Conservation (phyloP, 2,888 invertebrate genomes). For the Magallana nippona region DNA sequence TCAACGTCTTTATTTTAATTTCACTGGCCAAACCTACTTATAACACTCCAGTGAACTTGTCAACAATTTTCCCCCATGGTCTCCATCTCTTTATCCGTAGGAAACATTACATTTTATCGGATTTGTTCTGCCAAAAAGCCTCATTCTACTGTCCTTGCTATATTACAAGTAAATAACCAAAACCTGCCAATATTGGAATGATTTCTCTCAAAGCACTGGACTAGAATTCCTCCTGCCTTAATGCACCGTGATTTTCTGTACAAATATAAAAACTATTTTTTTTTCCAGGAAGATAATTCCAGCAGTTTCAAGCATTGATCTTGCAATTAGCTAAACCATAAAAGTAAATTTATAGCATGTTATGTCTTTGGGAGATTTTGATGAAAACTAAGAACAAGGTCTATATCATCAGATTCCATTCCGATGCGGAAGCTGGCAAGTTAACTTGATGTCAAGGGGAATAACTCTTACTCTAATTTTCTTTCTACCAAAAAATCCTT, state of each 20-base stretch:
- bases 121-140: background rate
- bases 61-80: constrained; percentile 13
- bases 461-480: background rate
- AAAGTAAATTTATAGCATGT: constrained; percentile 20
- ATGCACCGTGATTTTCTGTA: background rate
- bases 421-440: background rate
- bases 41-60: background rate
- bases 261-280: background rate
- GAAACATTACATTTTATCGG: constrained; percentile 19
- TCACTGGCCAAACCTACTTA: constrained; percentile 11
- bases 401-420: background rate
- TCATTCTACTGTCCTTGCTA: background rate
- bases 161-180: constrained; percentile 21
- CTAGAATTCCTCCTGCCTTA: constrained; percentile 13
- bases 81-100: background rate
- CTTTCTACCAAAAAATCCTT: too few species aligned
- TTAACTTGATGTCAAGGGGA: background rate
- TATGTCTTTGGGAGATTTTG: constrained; percentile 21
- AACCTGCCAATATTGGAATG: constrained; percentile 1
- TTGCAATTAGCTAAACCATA: constrained; percentile 19
- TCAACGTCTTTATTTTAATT: background rate
- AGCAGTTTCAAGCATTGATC: background rate
- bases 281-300: constrained; percentile 7
- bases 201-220: background rate
- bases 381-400: background rate